Evolutionary conservation across 2,113 vertebrate genomes (phyloP).

Genomic region (Stictonetta naevosa): DNA sequence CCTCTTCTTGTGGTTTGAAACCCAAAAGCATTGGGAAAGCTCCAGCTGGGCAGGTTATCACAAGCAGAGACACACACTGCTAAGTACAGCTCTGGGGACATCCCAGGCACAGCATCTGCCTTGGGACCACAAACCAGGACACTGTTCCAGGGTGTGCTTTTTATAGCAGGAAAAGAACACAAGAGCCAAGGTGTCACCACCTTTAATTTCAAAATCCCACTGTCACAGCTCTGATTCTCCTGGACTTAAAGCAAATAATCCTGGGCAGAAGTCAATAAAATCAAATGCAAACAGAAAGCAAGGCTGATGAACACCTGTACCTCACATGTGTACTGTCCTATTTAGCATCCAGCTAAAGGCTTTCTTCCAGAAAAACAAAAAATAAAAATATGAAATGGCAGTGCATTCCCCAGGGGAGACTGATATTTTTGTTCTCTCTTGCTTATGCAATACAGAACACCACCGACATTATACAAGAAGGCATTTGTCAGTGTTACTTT

Average conservation of each 20-base stretch:
- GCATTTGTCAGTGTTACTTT: constrained; percentile 19
- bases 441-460: rapidly evolving
- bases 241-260: background rate
- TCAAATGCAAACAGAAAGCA: background rate
- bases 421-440: background rate
- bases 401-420: background rate
- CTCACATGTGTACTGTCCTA: background rate
- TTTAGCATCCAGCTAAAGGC: background rate
- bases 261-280: background rate
- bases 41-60: too few species aligned
- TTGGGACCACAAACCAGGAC: background rate
- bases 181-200: background rate
- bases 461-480: background rate
- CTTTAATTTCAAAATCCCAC: background rate
- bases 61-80: background rate
- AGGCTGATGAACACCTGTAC: background rate
- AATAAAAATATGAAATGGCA: background rate
- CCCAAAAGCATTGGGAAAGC: background rate
- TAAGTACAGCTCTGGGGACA: background rate
- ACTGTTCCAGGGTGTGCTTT: rapidly evolving
- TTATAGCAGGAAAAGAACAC: background rate
- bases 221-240: background rate
- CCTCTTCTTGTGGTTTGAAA: background rate
- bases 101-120: background rate
- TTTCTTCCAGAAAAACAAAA: background rate